phyloP scores from a whole-genome alignment of 2,113 vertebrate species.

The Pygathrix nemaeus region DNA sequence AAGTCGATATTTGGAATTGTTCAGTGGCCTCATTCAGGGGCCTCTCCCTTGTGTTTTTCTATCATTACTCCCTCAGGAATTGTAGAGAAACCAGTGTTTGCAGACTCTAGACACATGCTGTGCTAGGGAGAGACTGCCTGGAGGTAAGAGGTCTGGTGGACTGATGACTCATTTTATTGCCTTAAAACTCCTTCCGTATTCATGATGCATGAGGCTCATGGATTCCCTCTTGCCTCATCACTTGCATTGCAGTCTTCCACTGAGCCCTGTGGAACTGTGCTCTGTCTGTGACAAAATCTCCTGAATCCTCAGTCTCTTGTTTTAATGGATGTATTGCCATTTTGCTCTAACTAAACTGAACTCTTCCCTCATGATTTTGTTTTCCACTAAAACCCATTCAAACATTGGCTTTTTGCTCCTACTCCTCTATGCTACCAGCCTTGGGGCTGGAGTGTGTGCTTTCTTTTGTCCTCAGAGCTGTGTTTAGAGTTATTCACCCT shows the following conservation, averaged over 20 bases:
- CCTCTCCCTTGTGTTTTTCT: background rate
- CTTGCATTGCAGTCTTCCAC: background rate
- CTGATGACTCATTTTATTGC: background rate
- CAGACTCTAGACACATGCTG: background rate
- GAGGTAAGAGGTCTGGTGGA: background rate
- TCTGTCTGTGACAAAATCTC: background rate
- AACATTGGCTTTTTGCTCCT: background rate
- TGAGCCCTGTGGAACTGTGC: background rate
- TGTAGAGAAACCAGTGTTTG: background rate
- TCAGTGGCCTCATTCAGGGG: background rate
- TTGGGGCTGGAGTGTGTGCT: background rate
- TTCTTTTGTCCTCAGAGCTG: background rate
- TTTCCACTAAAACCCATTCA: background rate
- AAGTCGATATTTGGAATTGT: background rate
- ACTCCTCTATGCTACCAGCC: background rate
- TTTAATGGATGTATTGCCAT: background rate
- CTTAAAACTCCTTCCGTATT: background rate
- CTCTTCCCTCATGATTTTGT: background rate
- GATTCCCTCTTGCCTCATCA: background rate
- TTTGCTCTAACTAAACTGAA: background rate
- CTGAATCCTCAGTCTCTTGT: background rate
- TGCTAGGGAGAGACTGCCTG: background rate
- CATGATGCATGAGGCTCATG: background rate
- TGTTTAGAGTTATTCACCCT: background rate
- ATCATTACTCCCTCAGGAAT: background rate